Conservation (phyloP, 2,797 vertebrate species). For the Tragelaphus oryx region DNA sequence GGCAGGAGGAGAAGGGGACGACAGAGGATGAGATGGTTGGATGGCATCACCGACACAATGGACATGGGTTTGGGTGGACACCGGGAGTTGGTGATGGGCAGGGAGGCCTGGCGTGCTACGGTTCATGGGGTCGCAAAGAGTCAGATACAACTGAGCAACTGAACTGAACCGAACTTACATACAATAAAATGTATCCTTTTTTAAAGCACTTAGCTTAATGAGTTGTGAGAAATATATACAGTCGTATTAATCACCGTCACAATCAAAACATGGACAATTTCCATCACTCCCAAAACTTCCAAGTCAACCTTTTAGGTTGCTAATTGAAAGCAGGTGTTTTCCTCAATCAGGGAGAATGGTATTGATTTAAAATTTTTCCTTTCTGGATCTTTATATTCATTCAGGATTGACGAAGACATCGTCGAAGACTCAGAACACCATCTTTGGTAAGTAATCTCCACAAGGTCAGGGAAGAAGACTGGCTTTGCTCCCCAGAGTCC, state of each 20-base stretch:
- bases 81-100: too few relatives aligned
- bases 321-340: not conserved
- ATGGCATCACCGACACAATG: too few relatives aligned
- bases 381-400: not conserved
- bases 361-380: not conserved
- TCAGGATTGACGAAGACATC: not conserved
- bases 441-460: not conserved
- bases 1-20: too few relatives aligned
- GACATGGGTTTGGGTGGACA: too few relatives aligned
- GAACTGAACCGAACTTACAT: not conserved
- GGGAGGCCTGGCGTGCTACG: too few relatives aligned
- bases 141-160: too few relatives aligned
- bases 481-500: not conserved
- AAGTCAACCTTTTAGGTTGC: not conserved
- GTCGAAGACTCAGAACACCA: rapidly evolving
- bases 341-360: not conserved
- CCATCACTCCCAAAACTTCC: not conserved
- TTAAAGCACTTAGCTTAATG: not conserved
- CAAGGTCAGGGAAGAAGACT: not conserved
- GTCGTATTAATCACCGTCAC: not conserved
- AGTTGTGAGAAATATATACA: not conserved
- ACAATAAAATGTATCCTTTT: not conserved
- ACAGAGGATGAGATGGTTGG: too few relatives aligned
- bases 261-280: not conserved
- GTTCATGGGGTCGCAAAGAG: too few relatives aligned